Percentiles rank a stretch among this genome's conserved stretches.
Evolutionary conservation across 2,113 vertebrate species (phyloP).

Genomic region (Oncorhynchus nerka): DNA sequence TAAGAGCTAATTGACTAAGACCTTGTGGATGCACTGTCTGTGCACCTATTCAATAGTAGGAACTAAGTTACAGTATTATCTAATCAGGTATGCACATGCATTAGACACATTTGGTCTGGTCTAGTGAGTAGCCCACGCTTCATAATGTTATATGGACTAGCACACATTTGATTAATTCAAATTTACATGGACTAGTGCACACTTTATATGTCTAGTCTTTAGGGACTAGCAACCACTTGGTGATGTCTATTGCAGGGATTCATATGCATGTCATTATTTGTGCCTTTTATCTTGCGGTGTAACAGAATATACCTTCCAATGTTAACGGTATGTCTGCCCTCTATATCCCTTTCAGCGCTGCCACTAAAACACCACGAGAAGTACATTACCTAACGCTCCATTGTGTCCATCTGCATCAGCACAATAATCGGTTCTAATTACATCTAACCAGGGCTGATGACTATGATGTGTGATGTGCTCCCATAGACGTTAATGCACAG

Average conservation of each 20-base stretch:
- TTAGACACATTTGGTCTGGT: no score
- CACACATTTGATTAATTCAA: no score
- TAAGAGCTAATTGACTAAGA: no score
- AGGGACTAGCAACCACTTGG: not conserved
- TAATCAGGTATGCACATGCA: no score
- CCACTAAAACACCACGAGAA: not conserved
- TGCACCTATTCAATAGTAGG: no score
- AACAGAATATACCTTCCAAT: slow-evolving; percentile 5
- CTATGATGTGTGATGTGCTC: slow-evolving; percentile 30
- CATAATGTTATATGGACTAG: no score
- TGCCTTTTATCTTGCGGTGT: not conserved
- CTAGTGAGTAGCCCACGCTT: no score
- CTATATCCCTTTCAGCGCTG: slow-evolving; percentile 2
- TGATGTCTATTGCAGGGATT: not conserved
- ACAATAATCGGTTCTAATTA: slow-evolving; percentile 55
- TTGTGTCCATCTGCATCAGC: slow-evolving; percentile 36
- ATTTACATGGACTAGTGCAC: no score
- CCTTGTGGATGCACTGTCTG: no score
- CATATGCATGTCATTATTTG: not conserved
- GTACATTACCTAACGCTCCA: slow-evolving; percentile 18
- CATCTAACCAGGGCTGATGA: slow-evolving; percentile 52
- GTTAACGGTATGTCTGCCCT: slow-evolving; percentile 24
- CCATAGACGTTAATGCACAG: slow-evolving; percentile 33
- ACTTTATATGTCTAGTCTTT: not conserved
- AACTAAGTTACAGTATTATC: no score